Percentiles rank a stretch among this genome's conserved stretches.
Conservation (phyloP, 1,140 invertebrate species). For the Pararge aegeria region DNA sequence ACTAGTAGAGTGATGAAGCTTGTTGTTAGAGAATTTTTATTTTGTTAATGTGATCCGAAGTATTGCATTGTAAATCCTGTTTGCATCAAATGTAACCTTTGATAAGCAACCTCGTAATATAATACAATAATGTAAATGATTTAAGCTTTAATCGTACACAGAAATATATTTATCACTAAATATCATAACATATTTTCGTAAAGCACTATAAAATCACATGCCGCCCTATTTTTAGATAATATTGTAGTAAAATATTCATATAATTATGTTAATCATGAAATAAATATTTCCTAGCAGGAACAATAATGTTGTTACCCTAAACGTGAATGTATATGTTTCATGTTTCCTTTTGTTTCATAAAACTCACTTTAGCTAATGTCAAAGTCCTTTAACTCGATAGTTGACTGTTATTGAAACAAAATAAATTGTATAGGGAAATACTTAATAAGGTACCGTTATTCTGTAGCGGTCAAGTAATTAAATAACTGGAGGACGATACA, state of each 20-base stretch:
- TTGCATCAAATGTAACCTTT: conserved; percentile 20
- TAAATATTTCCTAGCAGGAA: background rate
- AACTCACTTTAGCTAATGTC: background rate
- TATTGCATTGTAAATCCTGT: conserved; percentile 38
- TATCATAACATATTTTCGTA: conserved; percentile 64
- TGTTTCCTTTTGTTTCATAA: background rate
- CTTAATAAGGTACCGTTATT: too few relatives aligned
- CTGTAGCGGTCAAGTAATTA: too few relatives aligned
- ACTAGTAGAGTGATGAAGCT: conserved; percentile 45
- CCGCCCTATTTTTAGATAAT: conserved; percentile 70
- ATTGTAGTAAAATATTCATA: conserved; percentile 15
- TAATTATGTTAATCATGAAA: background rate
- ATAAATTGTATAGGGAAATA: too few relatives aligned
- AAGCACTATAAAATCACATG: conserved; percentile 65
- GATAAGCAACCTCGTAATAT: background rate
- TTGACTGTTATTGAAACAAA: too few relatives aligned
- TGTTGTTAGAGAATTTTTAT: conserved; percentile 55
- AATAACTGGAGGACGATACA: too few relatives aligned
- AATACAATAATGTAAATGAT: conserved; percentile 7
- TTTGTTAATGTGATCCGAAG: conserved; percentile 77
- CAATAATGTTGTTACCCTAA: background rate
- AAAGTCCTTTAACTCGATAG: too few relatives aligned
- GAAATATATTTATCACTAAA: conserved; percentile 59
- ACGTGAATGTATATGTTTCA: background rate
- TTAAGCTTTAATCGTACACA: conserved; percentile 49